Evolutionary conservation across 2,888 invertebrate species (phyloP).

Genomic region (Chrysotoxum bicinctum): DNA sequence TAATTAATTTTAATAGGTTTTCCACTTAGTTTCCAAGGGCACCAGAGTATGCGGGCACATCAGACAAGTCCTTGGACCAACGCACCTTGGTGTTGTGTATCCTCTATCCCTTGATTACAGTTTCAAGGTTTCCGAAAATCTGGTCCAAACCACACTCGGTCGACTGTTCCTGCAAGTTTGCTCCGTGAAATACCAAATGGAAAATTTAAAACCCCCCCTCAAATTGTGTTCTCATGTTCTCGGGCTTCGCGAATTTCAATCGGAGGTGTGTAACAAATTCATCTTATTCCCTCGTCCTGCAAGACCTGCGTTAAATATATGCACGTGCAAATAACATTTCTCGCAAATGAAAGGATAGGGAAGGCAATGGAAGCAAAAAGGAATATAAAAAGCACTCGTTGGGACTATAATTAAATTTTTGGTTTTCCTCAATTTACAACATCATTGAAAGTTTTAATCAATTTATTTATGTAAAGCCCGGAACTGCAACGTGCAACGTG

Average conservation of each 20-base stretch:
- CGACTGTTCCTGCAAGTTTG: not conserved
- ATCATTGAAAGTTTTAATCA: conserved; percentile 72
- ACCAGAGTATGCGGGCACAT: not conserved
- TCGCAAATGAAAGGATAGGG: not conserved
- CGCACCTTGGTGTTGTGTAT: not conserved
- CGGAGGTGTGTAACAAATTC: conserved; percentile 22
- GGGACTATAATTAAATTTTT: conserved; percentile 66
- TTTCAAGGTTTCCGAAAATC: not conserved
- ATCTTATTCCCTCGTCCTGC: not conserved
- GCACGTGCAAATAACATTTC: not conserved
- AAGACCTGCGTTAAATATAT: conserved; percentile 5
- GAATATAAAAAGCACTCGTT: conserved; percentile 56
- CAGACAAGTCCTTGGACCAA: not conserved
- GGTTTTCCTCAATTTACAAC: conserved; percentile 62
- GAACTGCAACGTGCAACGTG: conserved; percentile 7
- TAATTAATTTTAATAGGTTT: conserved; percentile 70
- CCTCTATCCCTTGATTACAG: not conserved
- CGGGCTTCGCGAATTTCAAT: not conserved
- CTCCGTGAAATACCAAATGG: not conserved
- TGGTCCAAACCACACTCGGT: not conserved
- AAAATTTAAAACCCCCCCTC: not conserved
- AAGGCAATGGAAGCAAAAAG: not conserved
- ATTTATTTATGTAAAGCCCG: conserved; percentile 61
- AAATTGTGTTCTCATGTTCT: not conserved
- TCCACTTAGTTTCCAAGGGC: conserved; percentile 21